A percentile compares a stretch with the other conserved stretches of the same genome.
Evolutionary conservation across 2,888 invertebrate species (phyloP).

Genomic region (Ormyrus pomaceus): DNA sequence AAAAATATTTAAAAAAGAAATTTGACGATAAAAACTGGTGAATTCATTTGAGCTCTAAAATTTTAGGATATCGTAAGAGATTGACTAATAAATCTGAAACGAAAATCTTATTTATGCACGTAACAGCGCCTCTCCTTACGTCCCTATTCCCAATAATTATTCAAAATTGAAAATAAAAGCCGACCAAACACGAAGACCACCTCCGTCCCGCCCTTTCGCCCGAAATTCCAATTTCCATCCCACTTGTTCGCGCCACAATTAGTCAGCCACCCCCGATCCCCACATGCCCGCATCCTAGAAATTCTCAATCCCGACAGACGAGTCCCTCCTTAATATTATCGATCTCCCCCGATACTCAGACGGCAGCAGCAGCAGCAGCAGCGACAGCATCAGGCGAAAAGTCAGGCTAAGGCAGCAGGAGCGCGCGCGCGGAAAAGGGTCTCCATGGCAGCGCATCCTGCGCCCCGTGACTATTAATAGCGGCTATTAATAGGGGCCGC

Average conservation of each 20-base stretch:
- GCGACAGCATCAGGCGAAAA: too few species aligned
- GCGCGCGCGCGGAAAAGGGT: background rate
- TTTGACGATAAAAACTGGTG: too few species aligned
- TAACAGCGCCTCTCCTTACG: too few species aligned
- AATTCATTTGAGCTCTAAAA: too few species aligned
- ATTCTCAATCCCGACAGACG: background rate
- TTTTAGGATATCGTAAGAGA: too few species aligned
- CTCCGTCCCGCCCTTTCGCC: too few species aligned
- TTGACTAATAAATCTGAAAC: too few species aligned
- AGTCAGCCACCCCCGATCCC: background rate
- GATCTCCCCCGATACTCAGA: background rate
- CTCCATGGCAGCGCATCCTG: slow-evolving; percentile 43
- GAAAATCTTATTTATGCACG: too few species aligned
- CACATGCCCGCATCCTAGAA: too few species aligned
- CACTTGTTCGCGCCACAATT: background rate
- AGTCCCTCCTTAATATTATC: slow-evolving; percentile 43
- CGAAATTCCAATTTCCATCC: background rate
- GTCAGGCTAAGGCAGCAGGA: background rate
- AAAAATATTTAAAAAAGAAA: too few species aligned
- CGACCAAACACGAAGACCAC: background rate
- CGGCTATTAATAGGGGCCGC: slow-evolving; percentile 27
- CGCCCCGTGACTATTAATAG: slow-evolving; percentile 27
- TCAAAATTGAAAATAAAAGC: background rate
- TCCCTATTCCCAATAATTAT: too few species aligned
- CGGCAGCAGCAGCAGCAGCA: too few species aligned